phyloP scores from a whole-genome alignment of 2,888 invertebrate species.

The Parascotia fuliginaria region DNA sequence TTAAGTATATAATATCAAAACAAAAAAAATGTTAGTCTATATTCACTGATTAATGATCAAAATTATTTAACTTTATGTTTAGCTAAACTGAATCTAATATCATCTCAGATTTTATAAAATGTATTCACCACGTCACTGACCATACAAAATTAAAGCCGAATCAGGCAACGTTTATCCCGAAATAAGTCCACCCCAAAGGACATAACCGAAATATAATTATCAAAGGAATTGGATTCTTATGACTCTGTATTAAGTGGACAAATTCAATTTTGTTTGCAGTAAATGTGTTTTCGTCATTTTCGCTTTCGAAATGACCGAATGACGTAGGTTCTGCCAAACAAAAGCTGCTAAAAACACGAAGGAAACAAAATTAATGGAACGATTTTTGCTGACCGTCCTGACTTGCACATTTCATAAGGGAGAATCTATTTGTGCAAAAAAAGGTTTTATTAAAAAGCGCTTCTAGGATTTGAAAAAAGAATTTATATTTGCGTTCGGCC shows the following conservation, averaged over 20 bases:
- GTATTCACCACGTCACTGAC: background rate
- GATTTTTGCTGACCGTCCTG: conserved; percentile 66
- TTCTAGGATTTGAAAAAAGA: conserved; percentile 27
- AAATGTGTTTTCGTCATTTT: background rate
- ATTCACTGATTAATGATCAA: too few species aligned
- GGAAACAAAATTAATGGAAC: conserved; percentile 55
- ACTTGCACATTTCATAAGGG: conserved; percentile 57
- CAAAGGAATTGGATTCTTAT: too few species aligned
- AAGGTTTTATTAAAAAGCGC: conserved; percentile 33
- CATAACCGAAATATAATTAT: too few species aligned
- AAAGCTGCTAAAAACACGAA: conserved; percentile 29
- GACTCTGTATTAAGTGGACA: too few species aligned
- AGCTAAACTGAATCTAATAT: too few species aligned
- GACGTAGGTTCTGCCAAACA: conserved; percentile 56
- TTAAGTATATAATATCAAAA: too few species aligned
- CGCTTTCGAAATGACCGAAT: conserved; percentile 3
- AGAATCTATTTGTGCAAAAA: conserved; percentile 35
- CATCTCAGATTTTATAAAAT: too few species aligned
- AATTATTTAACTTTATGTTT: too few species aligned
- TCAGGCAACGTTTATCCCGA: too few species aligned
- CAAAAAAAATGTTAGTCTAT: too few species aligned
- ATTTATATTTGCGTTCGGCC: conserved; percentile 29
- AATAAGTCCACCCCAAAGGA: too few species aligned
- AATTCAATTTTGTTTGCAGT: background rate
- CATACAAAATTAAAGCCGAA: too few species aligned